phyloP scores from a whole-genome alignment of 2,113 vertebrate genomes.

The Pelvicachromis taeniatus region DNA sequence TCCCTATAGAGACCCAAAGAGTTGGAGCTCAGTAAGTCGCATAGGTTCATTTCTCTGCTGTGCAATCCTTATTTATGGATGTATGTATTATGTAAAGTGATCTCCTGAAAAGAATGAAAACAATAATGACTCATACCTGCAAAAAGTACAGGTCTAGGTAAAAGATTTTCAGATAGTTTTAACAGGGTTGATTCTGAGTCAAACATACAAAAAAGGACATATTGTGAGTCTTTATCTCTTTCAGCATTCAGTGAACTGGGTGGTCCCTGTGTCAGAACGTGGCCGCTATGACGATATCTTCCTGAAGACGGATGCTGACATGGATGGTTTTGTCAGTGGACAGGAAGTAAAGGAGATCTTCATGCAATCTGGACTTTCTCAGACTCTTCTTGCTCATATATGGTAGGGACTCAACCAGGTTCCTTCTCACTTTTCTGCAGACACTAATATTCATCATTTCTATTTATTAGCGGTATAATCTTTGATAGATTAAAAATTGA shows the following conservation, averaged over 20 bases:
- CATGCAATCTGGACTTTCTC: slow-evolving; percentile 93
- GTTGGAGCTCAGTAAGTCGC: not conserved
- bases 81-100: not conserved
- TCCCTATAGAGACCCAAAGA: not conserved
- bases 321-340: slow-evolving; percentile 94
- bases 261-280: slow-evolving; percentile 86
- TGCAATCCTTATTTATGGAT: not conserved
- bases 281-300: slow-evolving; percentile 93
- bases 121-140: not conserved
- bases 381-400: slow-evolving; percentile 91
- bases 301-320: slow-evolving; percentile 89
- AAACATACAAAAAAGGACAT: not conserved
- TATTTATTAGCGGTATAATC: not conserved
- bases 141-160: not conserved
- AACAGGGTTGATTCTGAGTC: not conserved
- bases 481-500: not conserved
- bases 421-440: not conserved
- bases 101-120: not conserved
- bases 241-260: slow-evolving; percentile 85
- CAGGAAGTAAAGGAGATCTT: slow-evolving; percentile 97
- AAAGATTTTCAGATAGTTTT: not conserved
- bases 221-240: not conserved
- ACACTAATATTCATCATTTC: not conserved
- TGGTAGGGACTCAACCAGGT: slow-evolving; percentile 75
- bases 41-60: not conserved